A percentile compares a stretch with the other conserved stretches of the same genome.
Conservation (phyloP, 2,113 vertebrate genomes). For the Crotophaga sulcirostris region DNA sequence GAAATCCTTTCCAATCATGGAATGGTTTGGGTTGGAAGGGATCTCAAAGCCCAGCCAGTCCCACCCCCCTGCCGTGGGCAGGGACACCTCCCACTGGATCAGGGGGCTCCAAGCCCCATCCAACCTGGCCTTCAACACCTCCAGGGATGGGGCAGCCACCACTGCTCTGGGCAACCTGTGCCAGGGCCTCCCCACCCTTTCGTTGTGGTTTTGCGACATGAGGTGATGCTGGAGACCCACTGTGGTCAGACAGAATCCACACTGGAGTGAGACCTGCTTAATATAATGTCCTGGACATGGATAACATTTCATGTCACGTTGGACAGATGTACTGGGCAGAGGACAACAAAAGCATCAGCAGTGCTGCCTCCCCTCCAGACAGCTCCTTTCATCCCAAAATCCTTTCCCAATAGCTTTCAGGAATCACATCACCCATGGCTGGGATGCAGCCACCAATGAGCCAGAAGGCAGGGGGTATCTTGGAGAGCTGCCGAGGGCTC, state of each 20-base stretch:
- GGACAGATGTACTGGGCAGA: neutral
- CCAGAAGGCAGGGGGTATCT: neutral
- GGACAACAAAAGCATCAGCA: neutral
- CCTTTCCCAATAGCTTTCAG: neutral
- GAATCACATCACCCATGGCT: neutral
- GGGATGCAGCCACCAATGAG: neutral
- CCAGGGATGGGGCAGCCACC: no score
- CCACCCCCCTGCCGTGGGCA: no score
- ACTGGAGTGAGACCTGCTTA: neutral
- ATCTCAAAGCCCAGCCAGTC: no score
- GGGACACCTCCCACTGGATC: no score
- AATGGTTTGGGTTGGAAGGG: no score
- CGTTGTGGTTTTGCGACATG: neutral
- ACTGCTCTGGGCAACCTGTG: no score
- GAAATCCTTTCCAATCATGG: neutral
- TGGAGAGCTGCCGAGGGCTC: neutral
- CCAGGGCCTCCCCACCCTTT: neutral
- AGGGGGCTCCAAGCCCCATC: no score
- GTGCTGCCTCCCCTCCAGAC: no score
- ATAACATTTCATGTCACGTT: fast-evolving
- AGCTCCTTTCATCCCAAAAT: neutral
- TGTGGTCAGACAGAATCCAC: neutral
- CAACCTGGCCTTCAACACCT: no score
- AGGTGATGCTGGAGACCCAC: neutral
- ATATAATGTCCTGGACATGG: no score